These are phyloP conservation scores for Parnassius glacialis DNA, from an alignment of 2,888 invertebrate genomes.

Conservation along the genomic window DNA sequence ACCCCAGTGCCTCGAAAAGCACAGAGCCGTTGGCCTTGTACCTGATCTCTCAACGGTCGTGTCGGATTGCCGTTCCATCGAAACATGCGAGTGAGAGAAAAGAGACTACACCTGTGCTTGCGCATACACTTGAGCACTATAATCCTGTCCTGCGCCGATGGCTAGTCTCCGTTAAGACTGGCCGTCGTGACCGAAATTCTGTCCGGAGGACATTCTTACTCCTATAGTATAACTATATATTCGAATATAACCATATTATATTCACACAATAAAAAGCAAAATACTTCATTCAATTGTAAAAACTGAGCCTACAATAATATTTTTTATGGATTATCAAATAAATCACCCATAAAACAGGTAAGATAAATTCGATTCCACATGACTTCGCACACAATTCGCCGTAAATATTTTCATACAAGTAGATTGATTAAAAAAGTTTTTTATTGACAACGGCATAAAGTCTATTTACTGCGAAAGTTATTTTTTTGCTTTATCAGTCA, in stretches of 20 bases:
- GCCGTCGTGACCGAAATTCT: too few relatives aligned
- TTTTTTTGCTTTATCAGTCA: constrained; percentile 27
- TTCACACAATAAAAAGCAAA: background rate
- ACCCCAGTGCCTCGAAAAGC: too few relatives aligned
- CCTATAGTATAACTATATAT: too few relatives aligned
- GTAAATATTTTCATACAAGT: constrained; percentile 31
- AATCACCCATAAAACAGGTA: constrained; percentile 25
- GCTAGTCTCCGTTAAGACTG: too few relatives aligned
- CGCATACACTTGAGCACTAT: too few relatives aligned
- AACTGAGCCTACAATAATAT: constrained; percentile 2
- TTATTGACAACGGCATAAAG: constrained; percentile 32
- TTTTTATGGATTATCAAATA: constrained; percentile 9
- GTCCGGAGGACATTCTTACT: background rate
- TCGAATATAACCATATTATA: too few relatives aligned
- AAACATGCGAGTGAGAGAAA: too few relatives aligned
- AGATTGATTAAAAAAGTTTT: constrained; percentile 43
- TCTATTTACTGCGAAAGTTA: constrained; percentile 34
- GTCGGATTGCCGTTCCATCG: too few relatives aligned
- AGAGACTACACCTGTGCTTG: too few relatives aligned
- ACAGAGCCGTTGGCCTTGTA: too few relatives aligned
- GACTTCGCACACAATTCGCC: constrained; percentile 31
- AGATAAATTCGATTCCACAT: constrained; percentile 27
- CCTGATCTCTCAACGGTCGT: too few relatives aligned
- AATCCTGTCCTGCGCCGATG: too few relatives aligned
- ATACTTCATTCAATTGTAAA: background rate